Conservation (phyloP, 92 coral and sea anemone species). For the Hydrozoanthus gracilis region DNA sequence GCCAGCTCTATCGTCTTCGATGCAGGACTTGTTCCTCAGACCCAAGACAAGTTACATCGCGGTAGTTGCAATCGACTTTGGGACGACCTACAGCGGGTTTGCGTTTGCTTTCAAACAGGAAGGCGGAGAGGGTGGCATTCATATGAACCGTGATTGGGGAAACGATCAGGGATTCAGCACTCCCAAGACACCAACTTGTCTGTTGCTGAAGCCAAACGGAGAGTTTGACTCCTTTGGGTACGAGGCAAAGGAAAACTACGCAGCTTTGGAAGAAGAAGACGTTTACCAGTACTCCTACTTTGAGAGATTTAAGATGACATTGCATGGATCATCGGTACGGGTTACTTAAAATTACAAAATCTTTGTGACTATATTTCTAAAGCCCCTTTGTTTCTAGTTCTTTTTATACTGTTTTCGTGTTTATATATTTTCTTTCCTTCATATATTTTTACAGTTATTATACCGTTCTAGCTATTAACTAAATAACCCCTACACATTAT, state of each 20-base stretch:
- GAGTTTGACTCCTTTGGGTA: slow-evolving; percentile 34
- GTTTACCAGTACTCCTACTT: background rate
- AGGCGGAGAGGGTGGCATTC: background rate
- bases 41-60: background rate
- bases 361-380: background rate
- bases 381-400: background rate
- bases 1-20: background rate
- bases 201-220: slow-evolving; percentile 1
- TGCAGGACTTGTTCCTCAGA: background rate
- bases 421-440: no score
- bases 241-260: slow-evolving; percentile 29
- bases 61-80: background rate
- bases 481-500: no score
- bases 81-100: no score
- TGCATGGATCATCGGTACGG: no score
- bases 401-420: no score
- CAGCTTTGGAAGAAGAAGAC: background rate
- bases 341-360: background rate
- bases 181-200: background rate
- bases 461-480: no score
- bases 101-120: background rate
- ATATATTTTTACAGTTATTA: no score
- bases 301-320: no score
- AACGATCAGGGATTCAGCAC: slow-evolving; percentile 26
- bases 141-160: background rate